Evolutionary conservation across 1,140 invertebrate species (phyloP), one percentile per base, ranked within the genome.

Genomic region (Sweltsa coloradensis): DNA sequence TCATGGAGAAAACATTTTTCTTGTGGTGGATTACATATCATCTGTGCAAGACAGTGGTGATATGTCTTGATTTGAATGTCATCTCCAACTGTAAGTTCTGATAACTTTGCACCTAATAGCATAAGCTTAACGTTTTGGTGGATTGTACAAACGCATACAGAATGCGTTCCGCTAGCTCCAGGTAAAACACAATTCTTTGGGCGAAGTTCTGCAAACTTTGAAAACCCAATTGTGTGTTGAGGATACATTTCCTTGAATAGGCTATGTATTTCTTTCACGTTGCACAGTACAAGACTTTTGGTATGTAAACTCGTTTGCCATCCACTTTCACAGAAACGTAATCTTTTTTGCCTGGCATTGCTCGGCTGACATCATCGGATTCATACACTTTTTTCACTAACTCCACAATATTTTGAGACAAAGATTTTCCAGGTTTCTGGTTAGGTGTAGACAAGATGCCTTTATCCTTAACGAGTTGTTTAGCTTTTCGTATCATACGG

Each of bases 71-170:
- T n/a, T n/a, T n/a, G n/a, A n/a, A n/a, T 47, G 13, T 23, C 34
- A 40, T 47, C 34, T 13, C 36, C 21, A n/a, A 18, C 22, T 22
- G 45, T 47, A 14, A 47, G 21, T 40, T 11, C 19, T 26, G 26
- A 29, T 29, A 21, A 25, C 27, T 41, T 47, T 5, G 34, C 34
- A 18, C 34, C 34, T 41, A 16, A 19, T 16, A 53, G 47, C 51
- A 50, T 53, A 6, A 53, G 22, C 40, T 53, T 53, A 5, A 53
- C 25, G 36, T 53, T 53, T 29, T 51, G 51, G 36, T 50, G 51
- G 23, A 41, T 46, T 31, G 45, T 18, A 26, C 51, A 53, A 18
- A 52, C 51, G 31, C 51, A 52, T n/a, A 52, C 36, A 37, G 16
- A 19, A n/a, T 37, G 36, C 36, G 36, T 37, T 16, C 36, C 5